Base-by-base conservation (phyloP, 2,888 invertebrate species). In the Chydorus sphaericus region DNA sequence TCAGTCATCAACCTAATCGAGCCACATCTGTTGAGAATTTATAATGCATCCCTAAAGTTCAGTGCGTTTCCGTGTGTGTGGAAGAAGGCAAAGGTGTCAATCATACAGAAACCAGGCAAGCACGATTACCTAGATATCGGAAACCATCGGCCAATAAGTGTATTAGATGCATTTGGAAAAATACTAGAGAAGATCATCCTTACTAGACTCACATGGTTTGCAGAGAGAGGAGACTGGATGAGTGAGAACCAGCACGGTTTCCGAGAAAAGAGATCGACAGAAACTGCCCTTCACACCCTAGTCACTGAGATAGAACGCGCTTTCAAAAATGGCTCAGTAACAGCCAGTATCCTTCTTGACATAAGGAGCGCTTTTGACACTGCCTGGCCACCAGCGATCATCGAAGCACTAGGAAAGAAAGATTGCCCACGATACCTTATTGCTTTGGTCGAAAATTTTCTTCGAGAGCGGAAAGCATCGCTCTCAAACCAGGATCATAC, bases 341-440 rank as follows among this genome's bases (percentile, higher is more conserved):
- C 48, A 18, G 36, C 36, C 36, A n/a, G 36, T 16, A 16, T 16
- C n/a, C n/a, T 49, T 20, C 8, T 49, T 11, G 28, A 49, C 26
- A 49, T 49, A 26, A 49, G 28, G 28, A 28, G 26, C 5, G 49
- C 49, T 4, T 49, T 49, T 28, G 49, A 50, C 51, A 29, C 51
- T n/a, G 51, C 51, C 14, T 50, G 51, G 51, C 29, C 28, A n/a
- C 51, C 31, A 4, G 51, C 6, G n/a, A 50, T 50, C 16, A 26
- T 50, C n/a, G 18, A 18, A 30, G 18, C 51, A 4, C 18, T 50
- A n/a, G n/a, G 18, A n/a, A 20, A 14, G 4, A 50, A 29, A 30
- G 31, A 50, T 4, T 50, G 51, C 30, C 51, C 51, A 29, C 26
- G 8, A 7, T 50, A 29, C 16, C 31, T 50, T 16, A 20, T 50